Evolutionary conservation across 1,140 invertebrate genomes (phyloP), one percentile per base, ranked within the genome.

Genomic region (Penaeus vannamei): DNA sequence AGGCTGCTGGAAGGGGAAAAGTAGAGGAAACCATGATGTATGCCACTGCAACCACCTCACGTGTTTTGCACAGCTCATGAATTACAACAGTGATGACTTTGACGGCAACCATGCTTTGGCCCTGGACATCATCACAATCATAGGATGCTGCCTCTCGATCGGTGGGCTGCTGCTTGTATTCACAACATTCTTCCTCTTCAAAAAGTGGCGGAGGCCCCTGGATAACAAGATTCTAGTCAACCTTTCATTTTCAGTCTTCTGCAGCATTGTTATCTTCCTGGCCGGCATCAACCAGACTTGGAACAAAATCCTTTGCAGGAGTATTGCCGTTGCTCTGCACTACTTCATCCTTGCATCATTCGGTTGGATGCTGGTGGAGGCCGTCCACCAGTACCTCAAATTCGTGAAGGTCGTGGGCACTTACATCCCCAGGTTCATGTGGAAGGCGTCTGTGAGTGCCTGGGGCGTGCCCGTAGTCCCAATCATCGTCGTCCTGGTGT

Each of bases 301-400:
- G 64, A 66, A 91, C 61, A 64, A 23, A 4, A 77, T 87, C 23
- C 26, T 92, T 46, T 92, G 92, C 84, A 86, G 90, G 17, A 72
- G 86, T 62, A 92, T 93, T 29, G 93, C 93, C 17, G 92, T 93
- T 7, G 86, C 93, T 20, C 91, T 94, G 3, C 94, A 94, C 84
- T 94, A 94, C 90, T 93, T 94, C 72, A 92, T 94, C 36, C 90
- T 94, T 22, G 93, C 92, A 0, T 93, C 93, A 0, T 94, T 94
- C 86, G 92, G 93, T 72, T 94, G 94, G 94, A 94, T 94, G 94
- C 91, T 94, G 61, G 93, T 94, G 36, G 93, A 94, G 91, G 93
- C 93, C 0, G 92, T 93, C 29, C 89, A 94, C 36, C 94, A 94
- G 90, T 94, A 94, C 85, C 91, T 94, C 5, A 93, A 92, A 23